phyloP scores from a whole-genome alignment of 2,113 vertebrate genomes.

The Spea bombifrons region DNA sequence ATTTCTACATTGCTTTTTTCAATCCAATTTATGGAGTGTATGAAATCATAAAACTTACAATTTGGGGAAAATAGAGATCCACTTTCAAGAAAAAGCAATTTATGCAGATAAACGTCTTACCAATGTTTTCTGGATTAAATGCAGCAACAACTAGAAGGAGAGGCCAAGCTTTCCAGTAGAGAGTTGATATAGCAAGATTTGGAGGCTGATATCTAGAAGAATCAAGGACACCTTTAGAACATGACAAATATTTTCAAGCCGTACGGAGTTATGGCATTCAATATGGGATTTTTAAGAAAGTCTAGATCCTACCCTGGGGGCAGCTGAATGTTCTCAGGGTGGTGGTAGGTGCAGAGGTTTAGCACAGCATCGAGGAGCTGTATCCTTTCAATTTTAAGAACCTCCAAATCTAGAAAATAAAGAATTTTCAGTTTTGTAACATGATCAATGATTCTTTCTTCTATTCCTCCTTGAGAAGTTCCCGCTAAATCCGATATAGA shows the following conservation, averaged over 20 bases:
- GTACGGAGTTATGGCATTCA: too few species aligned
- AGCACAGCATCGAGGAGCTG: slow-evolving; percentile 94
- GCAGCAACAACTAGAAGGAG: slow-evolving; percentile 91
- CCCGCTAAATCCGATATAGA: too few species aligned
- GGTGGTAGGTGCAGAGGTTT: slow-evolving; percentile 96
- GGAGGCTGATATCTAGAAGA: slow-evolving; percentile 87
- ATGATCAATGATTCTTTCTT: neutral
- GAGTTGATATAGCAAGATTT: slow-evolving; percentile 91
- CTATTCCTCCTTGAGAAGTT: too few species aligned
- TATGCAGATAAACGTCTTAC: slow-evolving; percentile 59
- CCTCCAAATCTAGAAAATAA: slow-evolving; percentile 79
- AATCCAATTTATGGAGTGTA: too few species aligned
- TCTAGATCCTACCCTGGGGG: slow-evolving; percentile 77
- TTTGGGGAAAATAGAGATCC: too few species aligned
- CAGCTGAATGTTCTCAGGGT: slow-evolving; percentile 97
- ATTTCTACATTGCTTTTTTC: too few species aligned
- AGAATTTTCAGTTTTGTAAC: neutral
- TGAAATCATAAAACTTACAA: too few species aligned
- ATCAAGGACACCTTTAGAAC: neutral
- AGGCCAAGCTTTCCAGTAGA: slow-evolving; percentile 98
- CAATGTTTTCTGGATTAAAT: slow-evolving; percentile 96
- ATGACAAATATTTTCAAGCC: neutral
- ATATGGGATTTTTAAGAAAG: neutral
- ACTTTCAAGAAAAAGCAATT: neutral
- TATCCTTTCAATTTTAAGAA: slow-evolving; percentile 89